Conservation (phyloP, 2,888 invertebrate species). For the Macropis europaea region DNA sequence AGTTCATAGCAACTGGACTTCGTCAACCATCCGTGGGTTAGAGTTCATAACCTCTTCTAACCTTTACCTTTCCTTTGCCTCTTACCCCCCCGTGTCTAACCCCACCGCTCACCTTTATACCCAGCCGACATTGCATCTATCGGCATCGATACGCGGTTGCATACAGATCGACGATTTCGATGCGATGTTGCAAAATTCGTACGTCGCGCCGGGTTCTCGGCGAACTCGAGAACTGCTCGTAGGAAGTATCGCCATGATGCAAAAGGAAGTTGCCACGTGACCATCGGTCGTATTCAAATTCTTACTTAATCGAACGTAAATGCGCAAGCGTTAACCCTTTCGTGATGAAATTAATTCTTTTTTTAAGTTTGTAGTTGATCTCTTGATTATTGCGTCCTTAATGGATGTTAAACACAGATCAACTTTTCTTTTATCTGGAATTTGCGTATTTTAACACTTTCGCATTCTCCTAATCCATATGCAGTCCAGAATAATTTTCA, state of each 20-base stretch:
- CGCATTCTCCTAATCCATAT: too few relatives aligned
- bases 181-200: conserved; percentile 22
- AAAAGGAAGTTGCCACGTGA: conserved; percentile 13
- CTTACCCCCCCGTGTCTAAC: conserved; percentile 54
- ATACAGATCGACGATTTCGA: conserved; percentile 39
- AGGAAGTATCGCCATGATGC: conserved; percentile 35
- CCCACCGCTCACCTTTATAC: conserved; percentile 61
- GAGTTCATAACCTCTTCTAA: conserved; percentile 76
- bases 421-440: too few relatives aligned
- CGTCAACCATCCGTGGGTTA: conserved; percentile 66
- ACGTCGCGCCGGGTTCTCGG: conserved; percentile 30
- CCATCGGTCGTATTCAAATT: neutral
- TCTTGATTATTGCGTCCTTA: too few relatives aligned
- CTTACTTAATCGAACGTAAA: neutral
- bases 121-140: conserved; percentile 56
- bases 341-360: too few relatives aligned
- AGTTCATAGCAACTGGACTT: conserved; percentile 66
- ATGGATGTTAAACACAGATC: too few relatives aligned
- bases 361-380: too few relatives aligned
- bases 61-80: conserved; percentile 71
- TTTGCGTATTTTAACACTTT: too few relatives aligned
- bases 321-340: neutral
- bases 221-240: conserved; percentile 25
- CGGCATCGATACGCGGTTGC: conserved; percentile 45
- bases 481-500: too few relatives aligned